These are phyloP conservation scores for Ciconia boyciana DNA, from an alignment of 2,113 vertebrate species.

Conservation along the genomic window DNA sequence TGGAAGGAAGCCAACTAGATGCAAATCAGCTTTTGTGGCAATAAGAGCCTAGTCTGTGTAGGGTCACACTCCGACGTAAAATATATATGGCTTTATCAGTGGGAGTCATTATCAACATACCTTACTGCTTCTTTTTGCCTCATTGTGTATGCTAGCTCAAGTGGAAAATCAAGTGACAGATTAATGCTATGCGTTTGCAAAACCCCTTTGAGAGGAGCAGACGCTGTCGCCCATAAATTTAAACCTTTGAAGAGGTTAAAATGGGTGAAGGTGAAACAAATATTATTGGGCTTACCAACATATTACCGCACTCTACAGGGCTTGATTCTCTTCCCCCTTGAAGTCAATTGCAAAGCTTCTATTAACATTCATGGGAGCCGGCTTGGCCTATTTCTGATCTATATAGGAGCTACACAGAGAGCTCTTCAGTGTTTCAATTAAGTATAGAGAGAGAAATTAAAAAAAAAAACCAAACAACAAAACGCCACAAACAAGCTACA, in stretches of 20 bases:
- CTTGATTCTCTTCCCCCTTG: not conserved
- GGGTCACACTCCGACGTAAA: slow-evolving; percentile 21
- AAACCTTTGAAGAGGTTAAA: not conserved
- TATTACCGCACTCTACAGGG: not conserved
- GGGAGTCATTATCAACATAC: not conserved
- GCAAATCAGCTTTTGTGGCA: slow-evolving; percentile 8
- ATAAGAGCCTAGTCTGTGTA: not conserved
- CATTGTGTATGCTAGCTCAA: slow-evolving; percentile 30
- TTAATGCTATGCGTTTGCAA: slow-evolving; percentile 11
- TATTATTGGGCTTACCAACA: not conserved
- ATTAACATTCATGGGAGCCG: not conserved
- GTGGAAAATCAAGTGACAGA: slow-evolving; percentile 62
- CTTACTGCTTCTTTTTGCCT: slow-evolving; percentile 14
- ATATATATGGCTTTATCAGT: slow-evolving; percentile 37
- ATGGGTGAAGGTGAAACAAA: slow-evolving; percentile 37
- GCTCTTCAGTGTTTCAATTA: not conserved
- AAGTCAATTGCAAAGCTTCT: not conserved
- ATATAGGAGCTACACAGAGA: not conserved
- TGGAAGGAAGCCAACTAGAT: not conserved
- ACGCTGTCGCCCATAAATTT: not conserved
- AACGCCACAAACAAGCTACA: not conserved
- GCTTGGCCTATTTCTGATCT: not conserved
- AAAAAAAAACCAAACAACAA: not conserved
- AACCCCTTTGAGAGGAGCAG: slow-evolving; percentile 16
- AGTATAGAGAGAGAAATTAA: not conserved